phyloP scores from a whole-genome alignment of 2,797 vertebrate species.

The Enoplosus armatus region DNA sequence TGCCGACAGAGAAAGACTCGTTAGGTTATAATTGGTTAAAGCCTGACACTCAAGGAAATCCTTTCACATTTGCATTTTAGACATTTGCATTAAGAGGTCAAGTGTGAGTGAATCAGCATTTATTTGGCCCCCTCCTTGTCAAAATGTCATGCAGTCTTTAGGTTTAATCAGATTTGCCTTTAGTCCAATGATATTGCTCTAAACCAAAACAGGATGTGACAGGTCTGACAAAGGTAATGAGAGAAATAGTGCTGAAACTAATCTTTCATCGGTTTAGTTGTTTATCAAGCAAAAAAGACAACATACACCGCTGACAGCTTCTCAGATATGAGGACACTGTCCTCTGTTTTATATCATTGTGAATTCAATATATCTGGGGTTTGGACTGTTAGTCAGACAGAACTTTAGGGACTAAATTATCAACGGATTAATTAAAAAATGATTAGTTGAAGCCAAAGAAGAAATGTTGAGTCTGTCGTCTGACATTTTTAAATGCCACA shows the following conservation, averaged over 20 bases:
- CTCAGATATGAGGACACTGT: no score
- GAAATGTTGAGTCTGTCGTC: neutral
- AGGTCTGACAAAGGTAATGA: no score
- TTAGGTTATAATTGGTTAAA: neutral
- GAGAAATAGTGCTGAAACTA: no score
- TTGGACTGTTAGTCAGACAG: neutral
- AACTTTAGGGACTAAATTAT: neutral
- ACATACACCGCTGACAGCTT: neutral
- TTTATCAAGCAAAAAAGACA: no score
- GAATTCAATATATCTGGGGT: neutral
- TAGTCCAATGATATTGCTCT: neutral
- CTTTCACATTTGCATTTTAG: neutral
- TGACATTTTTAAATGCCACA: neutral
- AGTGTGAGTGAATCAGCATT: neutral
- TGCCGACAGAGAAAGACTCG: neutral
- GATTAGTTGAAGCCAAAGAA: neutral
- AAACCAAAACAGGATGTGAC: neutral
- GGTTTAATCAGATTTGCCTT: neutral
- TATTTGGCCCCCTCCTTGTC: neutral
- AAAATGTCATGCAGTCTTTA: neutral
- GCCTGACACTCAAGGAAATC: neutral
- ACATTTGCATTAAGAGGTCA: neutral
- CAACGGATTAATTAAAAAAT: neutral
- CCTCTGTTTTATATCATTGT: no score
- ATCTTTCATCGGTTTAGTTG: no score